These are phyloP conservation scores for Octonoba sinensis DNA, from an alignment of 2,888 invertebrate species.

Conservation along the genomic window DNA sequence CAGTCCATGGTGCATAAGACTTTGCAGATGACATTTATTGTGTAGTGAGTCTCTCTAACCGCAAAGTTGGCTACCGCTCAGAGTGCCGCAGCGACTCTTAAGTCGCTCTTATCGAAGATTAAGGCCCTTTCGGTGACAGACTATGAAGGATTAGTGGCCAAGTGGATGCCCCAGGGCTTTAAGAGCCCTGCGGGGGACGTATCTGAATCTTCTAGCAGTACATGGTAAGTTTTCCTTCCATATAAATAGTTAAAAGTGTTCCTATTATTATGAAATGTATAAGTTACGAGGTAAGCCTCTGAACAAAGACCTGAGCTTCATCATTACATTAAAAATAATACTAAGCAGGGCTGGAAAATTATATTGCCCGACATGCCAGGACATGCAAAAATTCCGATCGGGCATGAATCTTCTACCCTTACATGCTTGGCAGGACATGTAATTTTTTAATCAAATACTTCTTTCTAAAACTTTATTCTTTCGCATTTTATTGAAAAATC, in stretches of 20 bases:
- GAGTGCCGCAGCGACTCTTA: constrained; percentile 47
- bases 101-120: constrained; percentile 50
- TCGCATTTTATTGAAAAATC: too few relatives aligned
- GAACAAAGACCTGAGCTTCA: too few relatives aligned
- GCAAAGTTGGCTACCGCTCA: constrained; percentile 51
- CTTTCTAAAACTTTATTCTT: too few relatives aligned
- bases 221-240: constrained; percentile 35
- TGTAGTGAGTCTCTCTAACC: neutral
- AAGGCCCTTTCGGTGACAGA: constrained; percentile 48
- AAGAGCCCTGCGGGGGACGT: constrained; percentile 28
- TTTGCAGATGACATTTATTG: too few relatives aligned
- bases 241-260: neutral
- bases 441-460: too few relatives aligned
- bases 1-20: neutral
- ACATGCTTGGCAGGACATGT: too few relatives aligned
- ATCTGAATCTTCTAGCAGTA: constrained; percentile 38
- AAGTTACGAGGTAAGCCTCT: neutral
- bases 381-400: too few relatives aligned
- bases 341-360: too few relatives aligned
- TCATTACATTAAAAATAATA: too few relatives aligned
- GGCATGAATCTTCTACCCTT: too few relatives aligned
- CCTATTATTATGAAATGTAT: neutral
- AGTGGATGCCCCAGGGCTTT: constrained; percentile 41
- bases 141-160: constrained; percentile 53
- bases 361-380: too few relatives aligned